Evolutionary conservation across 2,888 invertebrate species (phyloP), one percentile per base, ranked within the genome.

Genomic region (Mesoligia furuncula): DNA sequence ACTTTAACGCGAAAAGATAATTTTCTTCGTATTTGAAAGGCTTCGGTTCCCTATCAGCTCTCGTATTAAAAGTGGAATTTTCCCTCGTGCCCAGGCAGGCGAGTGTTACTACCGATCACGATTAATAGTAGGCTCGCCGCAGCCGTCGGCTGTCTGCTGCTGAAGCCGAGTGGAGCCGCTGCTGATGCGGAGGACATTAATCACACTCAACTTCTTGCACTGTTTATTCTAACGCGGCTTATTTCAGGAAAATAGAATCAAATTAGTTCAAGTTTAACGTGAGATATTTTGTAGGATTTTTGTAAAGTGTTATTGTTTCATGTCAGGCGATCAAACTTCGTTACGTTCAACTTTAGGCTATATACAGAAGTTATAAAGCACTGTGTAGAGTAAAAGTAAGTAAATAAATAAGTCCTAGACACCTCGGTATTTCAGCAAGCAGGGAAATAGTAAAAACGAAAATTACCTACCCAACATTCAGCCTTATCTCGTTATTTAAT

Each of bases 81-180:
- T 85, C 87, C 73, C 36, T 54, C 11, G 17, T 42, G 9, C 27
- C 6, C 11, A 8, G 42, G 31, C 39, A 31, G 31, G n/a, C 8
- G 69, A 71, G 84, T 84, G 80, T 72, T 45, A 27, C 75, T 72
- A 85, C 74, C 68, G 80, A 89, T 91, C 88, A 90, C 90, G 92
- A 93, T 93, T 93, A 92, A 93, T 92, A 89, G 90, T 87, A 86
- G 87, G 84, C 86, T 83, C 85, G 73, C 88, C 88, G 80, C 87
- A 81, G 76, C 84, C 84, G 85, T 85, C 82, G 77, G 66, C 67
- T 84, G 82, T 81, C 80, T 73, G 80, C 45, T 77, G 62, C 73
- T 77, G 86, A 68, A 36, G 76, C 68, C 74, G 82, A 62, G 71
- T 66, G 75, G 51, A 48, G 75, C 62, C 75, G 84, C 77, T 77